Conservation (phyloP, 2,888 invertebrate genomes). For the Miltochrista miniata region DNA sequence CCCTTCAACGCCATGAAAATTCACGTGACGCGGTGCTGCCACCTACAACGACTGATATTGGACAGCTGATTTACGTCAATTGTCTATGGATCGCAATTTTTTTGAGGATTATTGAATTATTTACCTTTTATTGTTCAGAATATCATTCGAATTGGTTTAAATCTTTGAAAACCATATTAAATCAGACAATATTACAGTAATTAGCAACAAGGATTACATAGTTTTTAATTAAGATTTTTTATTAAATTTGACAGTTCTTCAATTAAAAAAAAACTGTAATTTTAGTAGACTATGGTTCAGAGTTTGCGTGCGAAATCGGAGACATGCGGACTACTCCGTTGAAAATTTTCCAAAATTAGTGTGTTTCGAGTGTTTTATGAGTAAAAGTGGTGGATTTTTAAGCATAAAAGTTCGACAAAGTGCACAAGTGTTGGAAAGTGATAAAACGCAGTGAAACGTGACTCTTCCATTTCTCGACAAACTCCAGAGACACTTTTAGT, state of each 20-base stretch:
- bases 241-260: background rate
- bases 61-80: slow-evolving; percentile 84
- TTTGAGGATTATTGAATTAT: slow-evolving; percentile 2
- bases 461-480: too few relatives aligned
- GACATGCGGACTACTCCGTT: too few relatives aligned
- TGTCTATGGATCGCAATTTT: slow-evolving; percentile 64
- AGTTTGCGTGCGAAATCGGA: too few relatives aligned
- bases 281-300: too few relatives aligned
- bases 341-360: too few relatives aligned
- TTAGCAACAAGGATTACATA: background rate
- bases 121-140: background rate
- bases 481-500: too few relatives aligned
- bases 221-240: background rate
- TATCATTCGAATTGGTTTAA: background rate
- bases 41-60: slow-evolving; percentile 75
- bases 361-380: too few relatives aligned
- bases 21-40: slow-evolving; percentile 86
- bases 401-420: too few relatives aligned
- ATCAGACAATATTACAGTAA: background rate
- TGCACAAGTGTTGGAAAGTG: too few relatives aligned
- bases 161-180: background rate
- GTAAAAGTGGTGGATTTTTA: too few relatives aligned
- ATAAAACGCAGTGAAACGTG: too few relatives aligned
- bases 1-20: slow-evolving; percentile 85
- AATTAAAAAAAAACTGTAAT: background rate